Evolutionary conservation across 1,140 invertebrate species (phyloP), one percentile per base, ranked within the genome.

Genomic region (Brachionus rotundiformis): DNA sequence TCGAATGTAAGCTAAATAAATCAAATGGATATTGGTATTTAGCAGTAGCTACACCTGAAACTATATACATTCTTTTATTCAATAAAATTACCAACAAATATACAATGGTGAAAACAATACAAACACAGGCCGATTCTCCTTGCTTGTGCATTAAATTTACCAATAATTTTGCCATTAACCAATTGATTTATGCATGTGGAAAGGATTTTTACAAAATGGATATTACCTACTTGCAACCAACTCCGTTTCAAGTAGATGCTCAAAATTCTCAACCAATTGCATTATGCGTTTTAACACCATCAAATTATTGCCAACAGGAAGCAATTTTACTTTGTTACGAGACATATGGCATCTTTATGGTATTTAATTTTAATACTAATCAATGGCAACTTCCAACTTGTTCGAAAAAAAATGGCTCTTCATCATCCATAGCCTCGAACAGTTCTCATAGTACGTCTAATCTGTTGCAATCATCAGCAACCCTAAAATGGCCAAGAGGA

Each of bases 161-260:
- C 19, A 54, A 54, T 16, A 63, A 54, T 63, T 73, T 73, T 73
- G 59, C 47, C 16, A 63, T 79, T 25, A 79, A 79, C 41, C 76
- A 79, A 63, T 31, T 79, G 3, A 36, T 79, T 41, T 79, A 79
- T 63, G 76, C 31, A 13, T 79, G 76, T 59, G 76, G 76, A 3
- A 79, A 79, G 59, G 76, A 79, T 2, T 79, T 79, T 16, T 79
- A 25, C 33, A 79, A 79, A 63, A 54, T 79, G 47, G 76, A 79
- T 19, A 54, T 79, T 33, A 39, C 59, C 10, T 79, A 59, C 25
- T 59, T 79, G 25, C 76, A 79, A 41, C 36, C 76, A 16, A 59
- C 44, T 16, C 2, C 23, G 6, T 39, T 79, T 54, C 76, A 59
- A 31, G 59, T 79, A 10, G 76, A 79, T 41, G 7, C 76, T 7